A percentile compares a stretch with the other conserved stretches of the same genome.
phyloP scores from a whole-genome alignment of 2,113 vertebrate species.

The Meles meles region DNA sequence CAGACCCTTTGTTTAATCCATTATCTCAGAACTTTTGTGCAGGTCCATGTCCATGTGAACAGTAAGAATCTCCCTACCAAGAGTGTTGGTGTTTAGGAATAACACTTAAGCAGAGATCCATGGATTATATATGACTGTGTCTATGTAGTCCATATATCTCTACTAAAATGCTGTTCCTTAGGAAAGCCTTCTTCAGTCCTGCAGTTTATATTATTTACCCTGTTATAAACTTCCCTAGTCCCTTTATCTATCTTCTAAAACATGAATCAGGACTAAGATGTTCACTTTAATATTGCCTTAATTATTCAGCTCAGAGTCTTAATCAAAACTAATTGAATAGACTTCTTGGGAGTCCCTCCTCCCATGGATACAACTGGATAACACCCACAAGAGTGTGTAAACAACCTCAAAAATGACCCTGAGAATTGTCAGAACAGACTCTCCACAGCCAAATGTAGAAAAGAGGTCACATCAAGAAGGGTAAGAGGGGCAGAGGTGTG shows the following conservation, averaged over 20 bases:
- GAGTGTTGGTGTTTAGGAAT: not conserved
- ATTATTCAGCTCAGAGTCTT: not conserved
- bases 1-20: not conserved
- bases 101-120: not conserved
- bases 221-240: not conserved
- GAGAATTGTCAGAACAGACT: not conserved
- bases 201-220: not conserved
- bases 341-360: not conserved
- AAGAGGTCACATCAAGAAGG: not conserved
- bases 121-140: not conserved
- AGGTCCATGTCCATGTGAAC: not conserved
- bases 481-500: not conserved
- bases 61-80: not conserved
- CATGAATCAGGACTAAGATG: not conserved
- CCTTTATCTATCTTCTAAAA: not conserved
- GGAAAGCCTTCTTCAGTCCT: not conserved
- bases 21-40: not conserved
- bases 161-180: not conserved
- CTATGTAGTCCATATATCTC: not conserved
- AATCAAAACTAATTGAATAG: not conserved
- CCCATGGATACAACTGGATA: not conserved
- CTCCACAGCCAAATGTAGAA: not conserved
- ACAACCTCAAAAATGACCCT: not conserved
- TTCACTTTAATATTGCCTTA: not conserved
- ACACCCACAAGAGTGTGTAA: not conserved